Evolutionary conservation across 2,113 vertebrate species (phyloP), one percentile per base, ranked within the genome.

Genomic region (Ochotona curzoniae): DNA sequence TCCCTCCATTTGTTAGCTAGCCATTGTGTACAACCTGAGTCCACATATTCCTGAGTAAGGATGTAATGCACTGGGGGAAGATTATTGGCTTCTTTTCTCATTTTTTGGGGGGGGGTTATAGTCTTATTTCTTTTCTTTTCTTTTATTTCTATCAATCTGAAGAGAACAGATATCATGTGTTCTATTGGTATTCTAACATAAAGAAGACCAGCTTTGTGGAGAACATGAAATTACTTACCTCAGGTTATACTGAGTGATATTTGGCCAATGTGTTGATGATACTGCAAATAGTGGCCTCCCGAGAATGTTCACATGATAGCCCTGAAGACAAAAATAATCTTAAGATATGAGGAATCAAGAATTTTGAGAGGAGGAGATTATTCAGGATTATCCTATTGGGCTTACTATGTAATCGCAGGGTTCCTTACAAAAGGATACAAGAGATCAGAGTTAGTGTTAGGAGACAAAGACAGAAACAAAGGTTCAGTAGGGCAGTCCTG

Each of bases 401-500:
- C 13, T 38, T 30, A 30, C 73, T 61, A 79, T 61, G 25, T 71
- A 90, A 90, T 67, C 3, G 26, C 28, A 71, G 49, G 23, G 1
- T 14, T 67, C 4, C 60, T 87, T 80, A 38, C 3, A 49, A 49
- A 78, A 14, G 10, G 35, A 60, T 23, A 3, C 7, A 61, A 57
- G 35, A 49, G 6, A 35, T 64, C 38, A 83, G 35, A 91, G 32
- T 57, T 38, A 49, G 18, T 25, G 84, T 26, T 35, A 78, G 47
- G 17, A 80, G 32, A 28, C 26, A 23, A 89, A 14, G 38, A 74
- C 80, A 14, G 74, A 74, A 74, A 17, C 20, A 44, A 47, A 30
- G 17, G 51, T 66, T 1, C 5, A 70, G 23, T 0, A 28, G 1
- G 15, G 1, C 9, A 7, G 3, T 4, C 15, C 15, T 1, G 2